Base-by-base conservation (phyloP, 2,797 vertebrate species). In the Centropyge bicolor region DNA sequence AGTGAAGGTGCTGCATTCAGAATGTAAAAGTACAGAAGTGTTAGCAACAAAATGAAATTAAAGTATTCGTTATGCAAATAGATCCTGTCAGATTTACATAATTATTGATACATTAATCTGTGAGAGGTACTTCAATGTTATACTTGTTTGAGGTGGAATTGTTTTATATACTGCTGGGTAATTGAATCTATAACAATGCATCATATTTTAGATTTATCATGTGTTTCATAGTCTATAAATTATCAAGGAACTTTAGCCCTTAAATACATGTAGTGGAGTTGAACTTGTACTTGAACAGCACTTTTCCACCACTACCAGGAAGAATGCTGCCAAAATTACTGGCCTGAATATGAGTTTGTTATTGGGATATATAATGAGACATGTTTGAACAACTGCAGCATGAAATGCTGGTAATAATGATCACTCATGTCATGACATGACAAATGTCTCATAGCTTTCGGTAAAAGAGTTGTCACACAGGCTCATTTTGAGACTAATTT, bases 381-480 rank as follows among this genome's bases (percentile, higher is more conserved):
- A 57, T 31, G 54, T 77, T 74, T 54, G 41, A 2, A 49, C 74
- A 83, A 56, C 35, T 13, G 10, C 31, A 52, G 17, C 4, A 20
- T 46, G 13, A 56, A 43, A 40, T 41, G 22, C 0, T 16, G 11
- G 3, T 59, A 17, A 43, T 43, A 36, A 62, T 27, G n/a, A 68
- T 51, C 3, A 0, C 1, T 75, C 68, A 35, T 65, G 72, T 72
- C 54, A 8, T 0, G 20, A 81, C 55, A 8, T 0, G 22, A 82
- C 65, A 69, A 43, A 45, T 0, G 0, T 24, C 6, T 69, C 7
- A 57, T 24, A 13, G 1, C 4, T 31, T 31, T 54, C 16, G 5
- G 7, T 24, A 17, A 38, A 22, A 63, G 14, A 68, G 1, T 9
- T 27, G 19, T 49, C 6, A 38, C 19, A 27, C 35, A 41, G 11